phyloP scores from a whole-genome alignment of 1,140 invertebrate species.

The Drosophila sulfurigaster region DNA sequence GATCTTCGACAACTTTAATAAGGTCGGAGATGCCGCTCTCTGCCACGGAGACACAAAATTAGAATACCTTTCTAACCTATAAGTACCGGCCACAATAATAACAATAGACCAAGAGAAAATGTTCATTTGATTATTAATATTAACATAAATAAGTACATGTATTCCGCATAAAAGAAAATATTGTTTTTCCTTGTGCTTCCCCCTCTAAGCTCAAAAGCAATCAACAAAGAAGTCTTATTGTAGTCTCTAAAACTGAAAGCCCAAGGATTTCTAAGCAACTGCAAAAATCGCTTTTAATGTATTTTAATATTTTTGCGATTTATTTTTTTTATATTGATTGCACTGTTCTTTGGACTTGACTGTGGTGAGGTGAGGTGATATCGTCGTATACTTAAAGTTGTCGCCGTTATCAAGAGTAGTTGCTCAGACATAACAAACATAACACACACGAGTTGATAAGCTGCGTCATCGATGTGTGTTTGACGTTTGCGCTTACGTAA shows the following conservation, averaged over 20 bases:
- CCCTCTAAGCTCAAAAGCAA: background rate
- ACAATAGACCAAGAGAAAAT: background rate
- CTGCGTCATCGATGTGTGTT: constrained; percentile 13
- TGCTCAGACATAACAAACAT: constrained; percentile 2
- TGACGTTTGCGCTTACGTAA: background rate
- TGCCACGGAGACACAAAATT: no score
- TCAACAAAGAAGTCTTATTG: constrained; percentile 1
- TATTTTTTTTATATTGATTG: constrained; percentile 47
- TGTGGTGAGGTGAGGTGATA: background rate
- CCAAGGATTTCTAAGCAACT: background rate
- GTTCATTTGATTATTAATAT: background rate
- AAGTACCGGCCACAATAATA: background rate
- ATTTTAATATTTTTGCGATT: constrained; percentile 39
- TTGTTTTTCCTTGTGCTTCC: background rate
- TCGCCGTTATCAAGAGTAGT: constrained; percentile 8
- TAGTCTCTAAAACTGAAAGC: background rate
- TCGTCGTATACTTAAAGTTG: constrained; percentile 12
- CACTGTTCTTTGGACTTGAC: constrained; percentile 57
- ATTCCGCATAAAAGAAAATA: background rate
- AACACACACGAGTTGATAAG: constrained; percentile 5
- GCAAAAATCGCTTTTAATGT: constrained; percentile 6
- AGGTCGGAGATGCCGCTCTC: no score
- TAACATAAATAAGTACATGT: background rate
- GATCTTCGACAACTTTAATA: no score
- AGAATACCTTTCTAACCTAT: no score